Evolutionary conservation across 2,113 vertebrate species (phyloP).

Genomic region (Carassius gibelio): DNA sequence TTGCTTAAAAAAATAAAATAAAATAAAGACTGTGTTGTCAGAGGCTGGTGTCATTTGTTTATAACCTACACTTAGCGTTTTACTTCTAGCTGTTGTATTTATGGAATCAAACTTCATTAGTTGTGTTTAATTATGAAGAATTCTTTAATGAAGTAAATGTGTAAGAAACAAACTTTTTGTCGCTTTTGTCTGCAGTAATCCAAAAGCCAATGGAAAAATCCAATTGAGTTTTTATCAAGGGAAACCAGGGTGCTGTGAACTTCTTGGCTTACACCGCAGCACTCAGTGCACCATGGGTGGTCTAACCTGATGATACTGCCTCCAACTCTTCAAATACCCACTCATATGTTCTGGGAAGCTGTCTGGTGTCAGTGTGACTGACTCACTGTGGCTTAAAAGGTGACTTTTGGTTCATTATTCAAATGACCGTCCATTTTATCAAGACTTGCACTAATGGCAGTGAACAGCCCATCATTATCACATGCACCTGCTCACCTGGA

Average conservation of each 20-base stretch:
- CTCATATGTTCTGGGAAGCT: background rate
- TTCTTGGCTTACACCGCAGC: background rate
- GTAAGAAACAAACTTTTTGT: background rate
- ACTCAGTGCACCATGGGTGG: background rate
- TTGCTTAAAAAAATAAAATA: no score
- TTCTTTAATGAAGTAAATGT: background rate
- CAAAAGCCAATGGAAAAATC: background rate
- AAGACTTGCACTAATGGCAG: constrained; percentile 33
- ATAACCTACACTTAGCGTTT: background rate
- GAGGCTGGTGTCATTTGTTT: no score
- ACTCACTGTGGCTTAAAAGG: constrained; percentile 5
- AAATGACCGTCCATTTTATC: constrained; percentile 43
- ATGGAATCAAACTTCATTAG: no score
- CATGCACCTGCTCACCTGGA: constrained; percentile 35
- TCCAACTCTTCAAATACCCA: background rate
- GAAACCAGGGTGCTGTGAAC: background rate
- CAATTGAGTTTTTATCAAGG: background rate
- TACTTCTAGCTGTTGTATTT: background rate
- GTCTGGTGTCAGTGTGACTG: background rate
- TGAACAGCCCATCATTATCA: constrained; percentile 39
- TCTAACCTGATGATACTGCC: background rate
- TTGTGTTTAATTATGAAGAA: background rate
- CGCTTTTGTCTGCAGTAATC: background rate
- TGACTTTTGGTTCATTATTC: constrained; percentile 43
- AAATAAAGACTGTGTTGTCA: no score